Base-by-base conservation (phyloP, 2,888 invertebrate genomes). In the Prosapia bicincta region DNA sequence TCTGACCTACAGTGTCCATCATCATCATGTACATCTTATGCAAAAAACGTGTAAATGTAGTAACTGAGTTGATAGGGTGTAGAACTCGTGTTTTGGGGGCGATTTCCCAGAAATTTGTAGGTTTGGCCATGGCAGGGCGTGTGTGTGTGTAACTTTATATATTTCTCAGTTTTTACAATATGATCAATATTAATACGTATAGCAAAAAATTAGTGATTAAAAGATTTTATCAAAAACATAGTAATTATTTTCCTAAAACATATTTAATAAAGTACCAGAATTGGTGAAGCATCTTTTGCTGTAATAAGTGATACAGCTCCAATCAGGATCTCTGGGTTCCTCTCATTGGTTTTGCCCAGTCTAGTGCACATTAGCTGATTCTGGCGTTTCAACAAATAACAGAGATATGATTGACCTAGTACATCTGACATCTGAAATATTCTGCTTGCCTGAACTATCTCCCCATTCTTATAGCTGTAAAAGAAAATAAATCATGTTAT, bases 391-490 rank as follows among this genome's bases (percentile, higher is more conserved):
- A 93, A 85, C 68, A 93, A 85, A 83, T 93, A 96, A 82, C 96
- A 96, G 13, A 98, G 84, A 83, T 92, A 97, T 79, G 89, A 90
- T 83, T 96, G 95, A 0, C 94, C 95, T 43, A 95, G 91, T 71
- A 96, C 86, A 86, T 98, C 97, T n/a, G 90, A 90, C 71, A 93
- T 92, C 26, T 97, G 84, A 81, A 98, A 96, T 0, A 93, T 93
- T 82, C 93, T 94, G 0, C 89, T 87, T 6, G 93, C 91, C 78
- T 89, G 87, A 78, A 90, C 89, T 80, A 82, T 83, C 81, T 80
- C 86, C 81, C 82, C 83, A 83, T 80, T 89, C 86, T 78, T 68
- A 68, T 69, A 76, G 38, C 25, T 74, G 26, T 3, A 23, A 68
- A 43, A 10, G 74, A 1, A 10, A 54, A 54, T 30, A n/a, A n/a